A percentile compares a stretch with the other conserved stretches of the same genome.
Evolutionary conservation across 2,888 invertebrate genomes (phyloP).

Genomic region (Orchestes rusci): DNA sequence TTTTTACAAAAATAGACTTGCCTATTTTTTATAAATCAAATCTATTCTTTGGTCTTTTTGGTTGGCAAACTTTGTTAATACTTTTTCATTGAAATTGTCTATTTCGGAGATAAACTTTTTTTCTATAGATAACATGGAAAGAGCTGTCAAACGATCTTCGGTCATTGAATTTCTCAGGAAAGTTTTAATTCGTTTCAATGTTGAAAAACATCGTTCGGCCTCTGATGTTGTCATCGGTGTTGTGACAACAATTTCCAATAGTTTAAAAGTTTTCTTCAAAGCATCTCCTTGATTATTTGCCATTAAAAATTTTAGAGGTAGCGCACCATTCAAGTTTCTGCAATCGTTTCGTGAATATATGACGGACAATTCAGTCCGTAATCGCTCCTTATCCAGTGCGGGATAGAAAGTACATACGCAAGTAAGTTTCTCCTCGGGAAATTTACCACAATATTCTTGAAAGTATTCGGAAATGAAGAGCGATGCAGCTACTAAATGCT

Average conservation of each 20-base stretch:
- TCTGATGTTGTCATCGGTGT: slow-evolving; percentile 32
- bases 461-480: slow-evolving; percentile 28
- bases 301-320: slow-evolving; percentile 25
- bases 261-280: slow-evolving; percentile 29
- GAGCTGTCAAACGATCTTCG: slow-evolving; percentile 28
- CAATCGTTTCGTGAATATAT: slow-evolving; percentile 29
- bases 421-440: slow-evolving; percentile 13
- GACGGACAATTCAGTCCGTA: slow-evolving; percentile 29
- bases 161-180: slow-evolving; percentile 30
- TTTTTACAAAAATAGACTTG: too few relatives aligned
- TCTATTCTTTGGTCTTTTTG: not conserved
- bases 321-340: slow-evolving; percentile 17
- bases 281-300: slow-evolving; percentile 23
- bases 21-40: not conserved
- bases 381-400: slow-evolving; percentile 26
- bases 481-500: slow-evolving; percentile 28
- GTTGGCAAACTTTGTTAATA: slow-evolving; percentile 2
- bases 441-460: slow-evolving; percentile 22
- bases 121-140: slow-evolving; percentile 30
- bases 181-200: slow-evolving; percentile 29
- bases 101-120: slow-evolving; percentile 13
- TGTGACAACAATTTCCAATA: slow-evolving; percentile 31
- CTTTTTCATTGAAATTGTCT: slow-evolving; percentile 5
- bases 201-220: slow-evolving; percentile 25
- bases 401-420: slow-evolving; percentile 20